phyloP scores from a whole-genome alignment of 1,140 invertebrate species.

The Eulimnadia texana region DNA sequence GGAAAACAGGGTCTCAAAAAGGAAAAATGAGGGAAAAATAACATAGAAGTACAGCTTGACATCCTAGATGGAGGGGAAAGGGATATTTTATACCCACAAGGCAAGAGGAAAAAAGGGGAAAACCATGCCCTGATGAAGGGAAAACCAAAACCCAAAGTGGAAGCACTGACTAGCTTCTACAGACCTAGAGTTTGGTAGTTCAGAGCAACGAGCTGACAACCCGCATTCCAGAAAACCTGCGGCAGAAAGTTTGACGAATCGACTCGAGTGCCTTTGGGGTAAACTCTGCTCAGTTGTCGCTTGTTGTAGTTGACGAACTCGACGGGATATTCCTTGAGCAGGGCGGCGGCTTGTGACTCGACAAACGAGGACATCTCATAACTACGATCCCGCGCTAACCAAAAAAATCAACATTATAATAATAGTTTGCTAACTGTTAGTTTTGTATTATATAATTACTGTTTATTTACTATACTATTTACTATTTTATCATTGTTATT shows the following conservation, averaged over 20 bases:
- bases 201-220: conserved; percentile 93
- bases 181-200: conserved; percentile 92
- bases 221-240: conserved; percentile 99
- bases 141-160: too few relatives aligned
- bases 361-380: conserved; percentile 98
- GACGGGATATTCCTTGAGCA: conserved; percentile 83
- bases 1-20: too few relatives aligned
- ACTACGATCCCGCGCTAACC: conserved; percentile 67
- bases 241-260: conserved; percentile 99
- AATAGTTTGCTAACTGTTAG: background rate
- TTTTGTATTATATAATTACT: background rate
- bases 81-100: too few relatives aligned
- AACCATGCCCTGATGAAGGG: too few relatives aligned
- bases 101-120: background rate
- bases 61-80: too few relatives aligned
- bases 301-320: conserved; percentile 98
- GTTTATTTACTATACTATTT: background rate
- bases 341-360: conserved; percentile 82
- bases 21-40: too few relatives aligned
- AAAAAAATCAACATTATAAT: background rate
- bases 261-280: conserved; percentile 87
- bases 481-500: background rate
- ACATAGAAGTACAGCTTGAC: too few relatives aligned
- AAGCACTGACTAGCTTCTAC: conserved; percentile 6
- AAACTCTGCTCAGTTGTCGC: conserved; percentile 67